These are phyloP conservation scores for Tenebrio molitor DNA, from an alignment of 1,140 invertebrate species.

Conservation along the genomic window DNA sequence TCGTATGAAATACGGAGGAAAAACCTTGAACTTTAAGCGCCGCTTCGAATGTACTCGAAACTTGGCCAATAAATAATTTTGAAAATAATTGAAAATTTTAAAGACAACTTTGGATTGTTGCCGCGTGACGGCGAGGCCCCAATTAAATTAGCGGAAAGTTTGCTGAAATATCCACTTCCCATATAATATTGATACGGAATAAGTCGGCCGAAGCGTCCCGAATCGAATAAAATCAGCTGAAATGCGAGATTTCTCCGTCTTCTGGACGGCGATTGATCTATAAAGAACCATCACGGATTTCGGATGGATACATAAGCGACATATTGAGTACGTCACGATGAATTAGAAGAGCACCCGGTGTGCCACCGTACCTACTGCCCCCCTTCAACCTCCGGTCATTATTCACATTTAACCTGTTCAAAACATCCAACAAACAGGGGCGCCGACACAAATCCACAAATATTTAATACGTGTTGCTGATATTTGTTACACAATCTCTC, in stretches of 20 bases:
- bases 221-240: slow-evolving; percentile 43
- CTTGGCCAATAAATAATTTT: slow-evolving; percentile 18
- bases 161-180: slow-evolving; percentile 34
- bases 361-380: too few relatives aligned
- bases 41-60: neutral
- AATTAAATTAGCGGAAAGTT: slow-evolving; percentile 35
- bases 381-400: slow-evolving; percentile 3
- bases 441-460: slow-evolving; percentile 10
- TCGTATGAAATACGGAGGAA: slow-evolving; percentile 16
- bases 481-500: too few relatives aligned
- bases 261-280: slow-evolving; percentile 44
- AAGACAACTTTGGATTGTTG: slow-evolving; percentile 8
- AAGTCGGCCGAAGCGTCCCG: slow-evolving; percentile 24
- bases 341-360: neutral
- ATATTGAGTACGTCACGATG: slow-evolving; percentile 26
- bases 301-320: slow-evolving; percentile 35
- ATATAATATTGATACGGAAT: slow-evolving; percentile 43
- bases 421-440: slow-evolving; percentile 6
- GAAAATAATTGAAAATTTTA: slow-evolving; percentile 22
- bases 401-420: neutral
- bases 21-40: slow-evolving; percentile 4
- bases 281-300: slow-evolving; percentile 37
- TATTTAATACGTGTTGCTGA: slow-evolving; percentile 6
- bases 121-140: neutral
- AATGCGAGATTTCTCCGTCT: slow-evolving; percentile 38